phyloP scores from a whole-genome alignment of 2,797 vertebrate genomes.

The Oreochromis grahami region DNA sequence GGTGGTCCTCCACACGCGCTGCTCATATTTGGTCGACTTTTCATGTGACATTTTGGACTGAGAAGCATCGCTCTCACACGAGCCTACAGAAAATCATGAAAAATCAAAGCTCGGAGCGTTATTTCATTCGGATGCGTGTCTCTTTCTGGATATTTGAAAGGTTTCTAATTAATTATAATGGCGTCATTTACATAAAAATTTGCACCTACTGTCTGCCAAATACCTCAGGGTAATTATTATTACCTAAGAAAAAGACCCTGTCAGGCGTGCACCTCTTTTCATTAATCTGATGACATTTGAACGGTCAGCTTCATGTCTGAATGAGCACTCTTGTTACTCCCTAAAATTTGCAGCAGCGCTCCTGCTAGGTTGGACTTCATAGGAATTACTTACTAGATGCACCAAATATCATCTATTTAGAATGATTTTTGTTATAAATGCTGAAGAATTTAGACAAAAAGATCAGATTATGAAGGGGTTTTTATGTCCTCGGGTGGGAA shows the following conservation, averaged over 20 bases:
- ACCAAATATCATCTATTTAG: not conserved
- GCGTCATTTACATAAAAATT: slow-evolving; percentile 25
- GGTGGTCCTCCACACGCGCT: not conserved
- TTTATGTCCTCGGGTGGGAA: not conserved
- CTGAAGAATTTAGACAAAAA: not conserved
- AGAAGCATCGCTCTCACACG: not conserved
- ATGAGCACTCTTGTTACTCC: not conserved
- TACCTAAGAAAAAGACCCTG: not conserved
- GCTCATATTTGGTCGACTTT: not conserved
- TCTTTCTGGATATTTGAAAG: not conserved
- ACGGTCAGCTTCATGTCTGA: not conserved
- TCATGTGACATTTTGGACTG: not conserved
- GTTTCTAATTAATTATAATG: not conserved
- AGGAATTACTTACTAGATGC: not conserved
- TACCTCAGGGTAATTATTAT: slow-evolving; percentile 38
- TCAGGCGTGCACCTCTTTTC: not conserved
- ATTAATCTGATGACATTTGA: not conserved
- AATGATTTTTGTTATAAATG: not conserved
- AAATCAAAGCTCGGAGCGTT: not conserved
- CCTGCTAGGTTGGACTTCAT: not conserved
- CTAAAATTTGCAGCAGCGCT: not conserved
- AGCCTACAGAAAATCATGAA: not conserved
- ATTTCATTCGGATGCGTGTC: not conserved
- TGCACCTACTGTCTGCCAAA: slow-evolving; percentile 10
- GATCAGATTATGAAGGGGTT: not conserved